Evolutionary conservation across 1,140 invertebrate species (phyloP).

Genomic region (Coenobita brevimanus): DNA sequence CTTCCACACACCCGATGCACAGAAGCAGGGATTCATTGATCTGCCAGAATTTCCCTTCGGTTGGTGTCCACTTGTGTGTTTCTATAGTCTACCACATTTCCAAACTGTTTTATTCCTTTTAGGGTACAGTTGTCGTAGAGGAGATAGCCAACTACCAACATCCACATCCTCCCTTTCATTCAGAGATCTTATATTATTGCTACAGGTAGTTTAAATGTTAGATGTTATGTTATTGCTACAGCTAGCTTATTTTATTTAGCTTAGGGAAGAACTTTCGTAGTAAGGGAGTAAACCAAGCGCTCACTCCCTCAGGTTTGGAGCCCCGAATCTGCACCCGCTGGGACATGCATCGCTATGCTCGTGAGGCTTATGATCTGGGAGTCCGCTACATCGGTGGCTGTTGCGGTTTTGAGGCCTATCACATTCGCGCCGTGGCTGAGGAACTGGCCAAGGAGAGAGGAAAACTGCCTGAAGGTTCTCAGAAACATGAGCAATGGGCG

Average conservation of each 20-base stretch:
- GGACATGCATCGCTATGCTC: conserved; percentile 74
- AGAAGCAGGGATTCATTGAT: conserved; percentile 75
- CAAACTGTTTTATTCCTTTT: too few species aligned
- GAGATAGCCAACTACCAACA: too few species aligned
- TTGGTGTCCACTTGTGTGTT: conserved; percentile 53
- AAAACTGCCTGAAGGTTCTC: conserved; percentile 70
- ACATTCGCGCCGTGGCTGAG: conserved; percentile 74
- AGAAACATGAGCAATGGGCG: conserved; percentile 74
- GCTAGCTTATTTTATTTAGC: too few species aligned
- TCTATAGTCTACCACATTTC: background rate
- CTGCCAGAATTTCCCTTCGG: conserved; percentile 75
- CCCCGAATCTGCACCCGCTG: conserved; percentile 73
- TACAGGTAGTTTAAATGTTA: too few species aligned
- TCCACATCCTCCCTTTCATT: too few species aligned
- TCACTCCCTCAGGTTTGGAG: conserved; percentile 73
- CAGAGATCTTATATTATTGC: too few species aligned
- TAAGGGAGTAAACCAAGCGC: too few species aligned
- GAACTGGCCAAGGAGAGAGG: conserved; percentile 73
- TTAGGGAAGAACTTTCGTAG: too few species aligned
- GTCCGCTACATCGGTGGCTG: conserved; percentile 75
- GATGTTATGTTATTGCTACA: too few species aligned
- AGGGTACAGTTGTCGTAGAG: too few species aligned
- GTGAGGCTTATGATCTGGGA: conserved; percentile 74
- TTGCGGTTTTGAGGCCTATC: conserved; percentile 74
- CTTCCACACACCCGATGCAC: conserved; percentile 73